Percentiles rank a stretch among this genome's conserved stretches.
These are phyloP conservation scores for Sorex maritimensis DNA, from an alignment of 2,797 vertebrate genomes.

Conservation along the genomic window DNA sequence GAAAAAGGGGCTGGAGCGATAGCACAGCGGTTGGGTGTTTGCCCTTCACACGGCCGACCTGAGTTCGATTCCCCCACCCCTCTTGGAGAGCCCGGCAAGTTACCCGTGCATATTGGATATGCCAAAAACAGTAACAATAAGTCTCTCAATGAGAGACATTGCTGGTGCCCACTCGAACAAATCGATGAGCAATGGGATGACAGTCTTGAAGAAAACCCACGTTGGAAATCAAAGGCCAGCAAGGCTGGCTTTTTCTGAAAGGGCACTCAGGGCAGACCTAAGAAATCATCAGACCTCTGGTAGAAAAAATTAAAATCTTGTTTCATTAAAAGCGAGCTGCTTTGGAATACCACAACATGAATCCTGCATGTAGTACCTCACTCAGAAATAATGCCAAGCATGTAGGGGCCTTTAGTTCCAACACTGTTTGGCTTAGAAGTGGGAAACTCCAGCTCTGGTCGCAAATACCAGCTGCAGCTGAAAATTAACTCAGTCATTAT, in stretches of 20 bases:
- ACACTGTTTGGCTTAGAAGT: background rate
- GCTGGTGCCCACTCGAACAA: too few species aligned
- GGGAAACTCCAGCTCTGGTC: background rate
- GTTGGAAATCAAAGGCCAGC: background rate
- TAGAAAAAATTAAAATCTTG: background rate
- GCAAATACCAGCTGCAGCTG: conserved; percentile 35
- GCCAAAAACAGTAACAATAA: too few species aligned
- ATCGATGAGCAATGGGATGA: too few species aligned
- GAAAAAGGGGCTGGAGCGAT: too few species aligned
- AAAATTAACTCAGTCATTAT: conserved; percentile 73
- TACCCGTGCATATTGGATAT: too few species aligned
- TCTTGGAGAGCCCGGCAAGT: too few species aligned
- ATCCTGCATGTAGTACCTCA: background rate
- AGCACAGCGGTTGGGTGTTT: too few species aligned
- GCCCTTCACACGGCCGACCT: too few species aligned
- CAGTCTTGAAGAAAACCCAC: conserved; percentile 34
- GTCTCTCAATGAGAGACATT: too few species aligned
- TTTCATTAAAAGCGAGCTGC: conserved; percentile 46
- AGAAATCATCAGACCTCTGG: conserved; percentile 56
- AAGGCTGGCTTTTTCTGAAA: conserved; percentile 28
- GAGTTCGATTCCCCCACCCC: too few species aligned
- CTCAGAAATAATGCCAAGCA: conserved; percentile 25
- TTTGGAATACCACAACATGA: background rate
- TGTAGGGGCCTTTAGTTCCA: background rate
- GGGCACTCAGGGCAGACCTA: background rate